Base-by-base conservation (phyloP, 2,113 vertebrate genomes). In the Oriolus oriolus region DNA sequence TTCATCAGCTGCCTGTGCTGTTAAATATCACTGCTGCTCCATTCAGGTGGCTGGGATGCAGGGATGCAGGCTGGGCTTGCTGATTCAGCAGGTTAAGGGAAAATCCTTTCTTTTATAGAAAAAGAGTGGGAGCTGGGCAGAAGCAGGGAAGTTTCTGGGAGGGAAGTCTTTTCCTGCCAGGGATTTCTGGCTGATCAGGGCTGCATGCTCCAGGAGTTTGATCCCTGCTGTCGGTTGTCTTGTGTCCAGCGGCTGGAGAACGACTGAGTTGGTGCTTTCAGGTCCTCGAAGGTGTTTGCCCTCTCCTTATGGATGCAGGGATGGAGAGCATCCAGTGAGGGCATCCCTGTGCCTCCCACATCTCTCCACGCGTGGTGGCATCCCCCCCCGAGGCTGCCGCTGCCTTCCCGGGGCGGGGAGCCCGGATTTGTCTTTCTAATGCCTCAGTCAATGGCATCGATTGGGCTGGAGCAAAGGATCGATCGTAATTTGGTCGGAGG, bases 401-500 rank as follows among this genome's bases (percentile, higher is more conserved):
- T 12, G 10, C 56, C 70, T 81, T 94, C 71, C 53, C 5, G 22
- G 63, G 88, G 73, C 13, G 59, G 54, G 61, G 71, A 92, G 90
- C 73, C 71, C 30, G 84, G 90, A 87, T 98, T 97, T 94, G 77
- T 97, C 96, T 97, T 98, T 93, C 95, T 95, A 94, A 91, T 95
- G 96, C 81, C 94, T 87, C 71, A 85, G 95, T 98, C 96, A 27
- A 98, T 98, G 96, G 42, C 85, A 97, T 98, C 64, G 98, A 98
- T 95, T 44, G 61, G 92, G 95, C 69, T 96, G 91, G 91, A 97
- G 97, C 27, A 54, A 89, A 73, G 83, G 84, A 98, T 98, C 97
- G 59, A 98, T 98, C 26, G 86, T 96, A 97, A 98, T 98, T 97
- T 95, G 96, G 94, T 98, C 88, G 66, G 94, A 92, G 93, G 95